These are phyloP conservation scores for Chaetophractus vellerosus DNA, from an alignment of 2,797 vertebrate genomes.

Conservation along the genomic window DNA sequence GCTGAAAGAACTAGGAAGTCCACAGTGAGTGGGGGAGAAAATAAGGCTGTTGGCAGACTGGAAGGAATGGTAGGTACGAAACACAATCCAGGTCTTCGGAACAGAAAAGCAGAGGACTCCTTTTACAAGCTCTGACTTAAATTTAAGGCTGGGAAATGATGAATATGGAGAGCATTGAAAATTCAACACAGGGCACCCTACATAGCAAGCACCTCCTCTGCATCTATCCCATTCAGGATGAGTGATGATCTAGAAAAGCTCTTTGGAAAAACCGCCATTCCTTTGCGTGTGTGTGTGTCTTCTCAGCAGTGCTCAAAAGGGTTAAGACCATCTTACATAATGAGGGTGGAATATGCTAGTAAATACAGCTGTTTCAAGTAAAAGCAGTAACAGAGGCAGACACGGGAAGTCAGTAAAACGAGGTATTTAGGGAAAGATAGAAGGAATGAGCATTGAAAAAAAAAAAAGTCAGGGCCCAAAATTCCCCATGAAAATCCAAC, in stretches of 20 bases:
- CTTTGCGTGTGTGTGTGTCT: background rate
- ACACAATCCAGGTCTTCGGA: background rate
- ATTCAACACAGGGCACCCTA: background rate
- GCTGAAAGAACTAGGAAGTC: background rate
- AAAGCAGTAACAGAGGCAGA: slow-evolving; percentile 73
- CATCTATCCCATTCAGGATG: background rate
- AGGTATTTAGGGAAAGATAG: slow-evolving; percentile 70
- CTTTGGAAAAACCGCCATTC: background rate
- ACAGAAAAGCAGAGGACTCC: background rate
- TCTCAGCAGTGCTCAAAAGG: slow-evolving; percentile 64
- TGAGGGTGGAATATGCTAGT: slow-evolving; percentile 66
- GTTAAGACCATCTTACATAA: slow-evolving; percentile 79
- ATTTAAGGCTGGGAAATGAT: background rate
- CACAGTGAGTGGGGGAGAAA: background rate
- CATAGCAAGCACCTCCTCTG: too few relatives aligned
- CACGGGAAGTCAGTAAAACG: slow-evolving; percentile 56
- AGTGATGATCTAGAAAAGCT: background rate
- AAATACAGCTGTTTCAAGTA: slow-evolving; percentile 84
- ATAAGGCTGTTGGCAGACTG: background rate
- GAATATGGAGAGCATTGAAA: background rate
- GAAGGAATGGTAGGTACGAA: background rate
- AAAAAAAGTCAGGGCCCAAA: slow-evolving; percentile 50
- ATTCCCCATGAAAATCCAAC: slow-evolving; percentile 62
- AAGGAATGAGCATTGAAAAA: slow-evolving; percentile 46
- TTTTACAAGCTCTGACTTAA: background rate